phyloP scores from a whole-genome alignment of 2,888 invertebrate genomes.

The Philhelius pedissequus region DNA sequence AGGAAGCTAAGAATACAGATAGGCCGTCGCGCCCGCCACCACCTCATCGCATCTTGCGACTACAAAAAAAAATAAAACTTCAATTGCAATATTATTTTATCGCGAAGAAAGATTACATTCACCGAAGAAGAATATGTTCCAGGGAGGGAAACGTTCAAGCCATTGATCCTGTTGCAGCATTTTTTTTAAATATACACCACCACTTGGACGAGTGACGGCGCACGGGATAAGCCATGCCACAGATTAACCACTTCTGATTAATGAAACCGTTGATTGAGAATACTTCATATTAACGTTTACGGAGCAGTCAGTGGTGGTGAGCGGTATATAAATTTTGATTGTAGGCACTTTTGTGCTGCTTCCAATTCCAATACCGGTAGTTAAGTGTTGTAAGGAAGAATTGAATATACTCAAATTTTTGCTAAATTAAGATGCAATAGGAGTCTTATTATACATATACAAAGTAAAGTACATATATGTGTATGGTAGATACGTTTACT shows the following conservation, averaged over 20 bases:
- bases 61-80: conserved; percentile 34
- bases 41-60: neutral
- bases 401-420: conserved; percentile 29
- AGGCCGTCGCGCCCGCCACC: neutral
- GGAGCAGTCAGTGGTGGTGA: neutral
- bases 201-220: too few species aligned
- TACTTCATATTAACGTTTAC: conserved; percentile 37
- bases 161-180: neutral
- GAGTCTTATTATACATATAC: neutral
- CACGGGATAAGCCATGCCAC: conserved; percentile 59
- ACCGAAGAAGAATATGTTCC: neutral
- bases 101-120: conserved; percentile 29
- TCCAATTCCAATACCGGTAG: conserved; percentile 61
- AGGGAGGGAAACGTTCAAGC: neutral
- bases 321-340: conserved; percentile 49
- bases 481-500: conserved; percentile 7
- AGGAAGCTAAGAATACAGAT: conserved; percentile 44
- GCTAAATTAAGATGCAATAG: conserved; percentile 12
- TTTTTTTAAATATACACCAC: conserved; percentile 11
- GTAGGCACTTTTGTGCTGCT: conserved; percentile 22
- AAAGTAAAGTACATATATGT: neutral
- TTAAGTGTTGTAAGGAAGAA: conserved; percentile 38
- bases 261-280: conserved; percentile 63
- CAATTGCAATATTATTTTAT: conserved; percentile 59
- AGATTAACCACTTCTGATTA: conserved; percentile 67